Evolutionary conservation across 2,888 invertebrate species (phyloP).

Genomic region (Cephalotes varians): DNA sequence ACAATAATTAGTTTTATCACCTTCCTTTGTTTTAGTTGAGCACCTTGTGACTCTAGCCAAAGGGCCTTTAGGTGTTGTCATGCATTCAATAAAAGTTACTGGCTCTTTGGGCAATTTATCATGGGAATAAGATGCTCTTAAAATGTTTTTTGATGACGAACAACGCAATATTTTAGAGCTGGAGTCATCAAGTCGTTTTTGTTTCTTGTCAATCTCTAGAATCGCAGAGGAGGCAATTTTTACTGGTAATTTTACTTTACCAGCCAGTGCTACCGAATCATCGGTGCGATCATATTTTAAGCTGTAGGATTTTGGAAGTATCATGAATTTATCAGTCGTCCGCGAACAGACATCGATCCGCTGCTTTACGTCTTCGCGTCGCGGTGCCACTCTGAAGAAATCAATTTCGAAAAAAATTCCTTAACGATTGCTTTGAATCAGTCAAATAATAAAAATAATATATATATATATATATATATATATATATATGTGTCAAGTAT

Average conservation of each 20-base stretch:
- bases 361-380: slow-evolving; percentile 19
- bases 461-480: background rate
- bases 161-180: slow-evolving; percentile 33
- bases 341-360: background rate
- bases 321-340: background rate
- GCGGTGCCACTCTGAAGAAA: slow-evolving; percentile 61
- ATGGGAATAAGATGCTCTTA: background rate
- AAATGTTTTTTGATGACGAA: background rate
- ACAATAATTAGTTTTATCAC: background rate
- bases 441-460: background rate
- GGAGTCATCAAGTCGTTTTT: background rate
- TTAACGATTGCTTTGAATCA: background rate
- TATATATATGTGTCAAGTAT: background rate
- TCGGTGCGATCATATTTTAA: slow-evolving; percentile 60
- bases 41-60: slow-evolving; percentile 61
- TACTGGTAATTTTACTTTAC: slow-evolving; percentile 18
- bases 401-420: background rate
- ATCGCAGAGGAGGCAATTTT: slow-evolving; percentile 23
- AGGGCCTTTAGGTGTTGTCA: slow-evolving; percentile 52
- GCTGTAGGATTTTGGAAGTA: slow-evolving; percentile 36
- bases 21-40: background rate
- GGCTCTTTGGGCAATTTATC: background rate
- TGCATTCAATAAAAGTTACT: slow-evolving; percentile 66
- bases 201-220: slow-evolving; percentile 48
- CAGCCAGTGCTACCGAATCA: slow-evolving; percentile 56